A percentile compares a stretch with the other conserved stretches of the same genome.
These are phyloP conservation scores for Psettodes erumei DNA, from an alignment of 2,113 vertebrate genomes.

Conservation along the genomic window DNA sequence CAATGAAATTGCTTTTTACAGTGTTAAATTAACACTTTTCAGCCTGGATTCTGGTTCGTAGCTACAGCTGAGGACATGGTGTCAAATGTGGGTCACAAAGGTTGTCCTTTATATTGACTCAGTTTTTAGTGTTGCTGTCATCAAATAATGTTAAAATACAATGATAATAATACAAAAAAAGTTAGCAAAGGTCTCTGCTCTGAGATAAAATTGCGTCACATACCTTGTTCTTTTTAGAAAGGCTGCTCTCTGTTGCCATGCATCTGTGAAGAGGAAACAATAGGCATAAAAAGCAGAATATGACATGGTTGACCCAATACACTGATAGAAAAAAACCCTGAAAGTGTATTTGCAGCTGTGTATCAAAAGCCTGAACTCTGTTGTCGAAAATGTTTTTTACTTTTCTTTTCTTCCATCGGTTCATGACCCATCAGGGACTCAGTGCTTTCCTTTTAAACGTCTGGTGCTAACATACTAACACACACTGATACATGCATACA, in stretches of 20 bases:
- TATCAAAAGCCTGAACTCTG: not conserved
- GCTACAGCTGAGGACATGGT: not conserved
- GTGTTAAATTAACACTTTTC: not conserved
- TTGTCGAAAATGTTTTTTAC: not conserved
- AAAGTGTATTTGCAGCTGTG: not conserved
- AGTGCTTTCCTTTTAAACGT: too few species aligned
- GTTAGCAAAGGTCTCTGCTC: too few species aligned
- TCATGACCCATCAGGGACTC: too few species aligned
- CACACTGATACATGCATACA: not conserved
- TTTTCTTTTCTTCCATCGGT: not conserved
- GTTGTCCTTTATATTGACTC: not conserved
- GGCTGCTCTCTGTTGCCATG: not conserved
- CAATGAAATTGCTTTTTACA: not conserved
- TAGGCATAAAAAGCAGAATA: not conserved
- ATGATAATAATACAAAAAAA: too few species aligned
- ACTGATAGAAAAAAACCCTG: not conserved
- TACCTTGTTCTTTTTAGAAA: not conserved
- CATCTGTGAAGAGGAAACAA: not conserved
- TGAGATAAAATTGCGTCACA: not conserved
- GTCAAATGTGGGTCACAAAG: not conserved
- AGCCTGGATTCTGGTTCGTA: not conserved
- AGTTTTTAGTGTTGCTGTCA: not conserved
- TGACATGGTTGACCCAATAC: not conserved
- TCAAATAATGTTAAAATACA: too few species aligned
- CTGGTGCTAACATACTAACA: not conserved